Percentiles rank a stretch among this genome's conserved stretches.
phyloP scores from a whole-genome alignment of 2,113 vertebrate species.

The Sinosuthora webbiana region DNA sequence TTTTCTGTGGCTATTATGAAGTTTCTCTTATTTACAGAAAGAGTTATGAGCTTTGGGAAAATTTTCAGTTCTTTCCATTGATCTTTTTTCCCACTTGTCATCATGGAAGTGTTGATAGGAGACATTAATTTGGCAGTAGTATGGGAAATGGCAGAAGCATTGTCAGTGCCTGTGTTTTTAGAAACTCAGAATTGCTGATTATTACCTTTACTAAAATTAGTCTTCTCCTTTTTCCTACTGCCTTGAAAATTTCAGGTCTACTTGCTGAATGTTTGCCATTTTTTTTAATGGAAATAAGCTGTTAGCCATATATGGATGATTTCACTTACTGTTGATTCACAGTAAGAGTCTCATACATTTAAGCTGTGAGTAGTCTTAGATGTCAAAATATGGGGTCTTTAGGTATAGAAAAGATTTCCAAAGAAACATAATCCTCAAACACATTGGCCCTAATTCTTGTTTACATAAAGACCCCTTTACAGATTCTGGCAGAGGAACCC shows the following conservation, averaged over 20 bases:
- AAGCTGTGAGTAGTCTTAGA: not conserved
- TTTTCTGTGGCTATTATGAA: not conserved
- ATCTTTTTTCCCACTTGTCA: not conserved
- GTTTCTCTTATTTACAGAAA: not conserved
- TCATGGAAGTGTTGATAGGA: not conserved
- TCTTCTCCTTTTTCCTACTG: not conserved
- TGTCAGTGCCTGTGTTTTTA: not conserved
- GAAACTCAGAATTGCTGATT: not conserved
- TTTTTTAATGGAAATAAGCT: not conserved
- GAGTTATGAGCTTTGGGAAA: not conserved
- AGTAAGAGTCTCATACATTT: not conserved
- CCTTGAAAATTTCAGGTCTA: not conserved
- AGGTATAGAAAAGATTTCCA: constrained; percentile 1
- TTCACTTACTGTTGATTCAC: not conserved
- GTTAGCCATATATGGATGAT: not conserved
- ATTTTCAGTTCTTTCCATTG: not conserved
- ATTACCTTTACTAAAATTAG: not conserved
- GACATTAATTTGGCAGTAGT: not conserved
- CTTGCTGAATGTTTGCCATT: not conserved
- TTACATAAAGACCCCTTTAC: not conserved
- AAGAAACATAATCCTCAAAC: not conserved
- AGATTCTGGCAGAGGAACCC: not conserved
- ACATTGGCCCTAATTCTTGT: not conserved
- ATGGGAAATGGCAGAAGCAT: not conserved
- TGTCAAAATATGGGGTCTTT: not conserved